Conservation (phyloP, 1,140 invertebrate genomes). For the Eueides isabella region DNA sequence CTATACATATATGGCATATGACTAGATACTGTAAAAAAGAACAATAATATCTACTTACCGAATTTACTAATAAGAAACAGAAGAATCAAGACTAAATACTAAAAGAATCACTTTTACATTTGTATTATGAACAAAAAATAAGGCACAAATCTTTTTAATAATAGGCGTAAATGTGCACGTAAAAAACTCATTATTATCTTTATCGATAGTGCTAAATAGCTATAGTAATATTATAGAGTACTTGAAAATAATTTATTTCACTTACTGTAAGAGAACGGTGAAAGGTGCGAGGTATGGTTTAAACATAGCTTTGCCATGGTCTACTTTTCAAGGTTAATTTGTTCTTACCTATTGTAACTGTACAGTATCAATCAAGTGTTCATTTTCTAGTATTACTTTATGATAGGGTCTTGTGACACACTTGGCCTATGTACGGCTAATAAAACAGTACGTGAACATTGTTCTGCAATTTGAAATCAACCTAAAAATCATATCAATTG, state of each 20-base stretch:
- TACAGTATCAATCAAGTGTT: constrained; percentile 28
- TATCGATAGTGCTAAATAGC: background rate
- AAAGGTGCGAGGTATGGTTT: constrained; percentile 37
- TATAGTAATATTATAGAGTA: constrained; percentile 2
- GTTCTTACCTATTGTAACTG: constrained; percentile 24
- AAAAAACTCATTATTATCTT: background rate
- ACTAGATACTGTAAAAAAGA: no score
- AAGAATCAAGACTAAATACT: no score
- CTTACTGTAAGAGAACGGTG: constrained; percentile 17
- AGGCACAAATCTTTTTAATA: background rate
- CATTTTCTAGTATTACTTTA: constrained; percentile 17
- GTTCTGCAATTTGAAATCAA: background rate
- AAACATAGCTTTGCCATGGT: constrained; percentile 30
- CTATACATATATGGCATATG: no score
- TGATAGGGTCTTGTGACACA: constrained; percentile 4
- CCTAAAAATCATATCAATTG: background rate
- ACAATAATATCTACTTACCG: background rate
- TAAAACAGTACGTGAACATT: background rate
- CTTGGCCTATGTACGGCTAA: background rate
- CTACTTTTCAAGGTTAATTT: constrained; percentile 37
- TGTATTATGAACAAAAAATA: background rate
- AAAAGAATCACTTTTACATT: background rate
- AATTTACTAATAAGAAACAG: background rate
- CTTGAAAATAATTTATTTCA: background rate
- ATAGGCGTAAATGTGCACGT: background rate